phyloP scores from a whole-genome alignment of 2,113 vertebrate species.

The Geococcyx californianus region DNA sequence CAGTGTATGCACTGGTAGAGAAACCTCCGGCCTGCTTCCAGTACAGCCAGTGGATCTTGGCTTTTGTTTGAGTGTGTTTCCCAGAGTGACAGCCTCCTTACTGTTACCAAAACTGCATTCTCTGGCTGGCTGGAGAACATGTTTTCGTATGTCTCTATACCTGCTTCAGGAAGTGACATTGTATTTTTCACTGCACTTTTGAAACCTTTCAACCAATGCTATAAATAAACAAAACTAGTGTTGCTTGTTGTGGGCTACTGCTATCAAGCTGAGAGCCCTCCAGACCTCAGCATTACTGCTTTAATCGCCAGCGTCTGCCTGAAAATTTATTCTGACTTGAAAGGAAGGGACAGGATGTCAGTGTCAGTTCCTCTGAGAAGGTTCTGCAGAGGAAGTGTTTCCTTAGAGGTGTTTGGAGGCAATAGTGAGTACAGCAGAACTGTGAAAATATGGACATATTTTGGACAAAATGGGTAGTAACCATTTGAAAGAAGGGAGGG shows the following conservation, averaged over 20 bases:
- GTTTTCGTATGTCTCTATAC: not conserved
- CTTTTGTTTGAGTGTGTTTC: not conserved
- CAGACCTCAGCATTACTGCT: not conserved
- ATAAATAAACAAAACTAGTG: not conserved
- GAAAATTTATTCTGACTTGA: not conserved
- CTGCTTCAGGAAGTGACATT: not conserved
- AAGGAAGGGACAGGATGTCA: not conserved
- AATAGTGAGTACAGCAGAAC: not conserved
- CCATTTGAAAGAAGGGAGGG: not conserved
- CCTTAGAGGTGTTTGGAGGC: not conserved
- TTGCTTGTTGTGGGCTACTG: not conserved
- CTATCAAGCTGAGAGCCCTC: not conserved
- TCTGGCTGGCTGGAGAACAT: not conserved
- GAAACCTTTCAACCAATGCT: not conserved
- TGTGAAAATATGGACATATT: not conserved
- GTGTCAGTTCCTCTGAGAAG: not conserved
- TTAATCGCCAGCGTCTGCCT: not conserved
- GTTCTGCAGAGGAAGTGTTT: not conserved
- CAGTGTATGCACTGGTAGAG: not conserved
- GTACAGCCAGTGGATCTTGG: not conserved
- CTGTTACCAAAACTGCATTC: not conserved
- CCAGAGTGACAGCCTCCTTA: not conserved
- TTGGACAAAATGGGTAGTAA: not conserved
- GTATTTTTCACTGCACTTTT: not conserved
- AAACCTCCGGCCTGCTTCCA: not conserved